Conservation (phyloP, 2,113 vertebrate species). For the Muntiacus reevesi region DNA sequence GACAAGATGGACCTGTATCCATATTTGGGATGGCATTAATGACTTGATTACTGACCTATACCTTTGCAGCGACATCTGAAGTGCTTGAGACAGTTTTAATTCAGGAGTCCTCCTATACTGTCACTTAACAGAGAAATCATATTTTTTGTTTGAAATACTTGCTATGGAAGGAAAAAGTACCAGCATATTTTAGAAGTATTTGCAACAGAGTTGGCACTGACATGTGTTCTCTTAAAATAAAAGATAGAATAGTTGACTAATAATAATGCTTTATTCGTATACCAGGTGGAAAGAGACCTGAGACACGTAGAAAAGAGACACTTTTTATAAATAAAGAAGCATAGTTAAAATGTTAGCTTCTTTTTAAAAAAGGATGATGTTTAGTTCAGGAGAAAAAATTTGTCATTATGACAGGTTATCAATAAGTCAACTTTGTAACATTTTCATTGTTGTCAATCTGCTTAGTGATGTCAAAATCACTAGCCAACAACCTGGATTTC, state of each 20-base stretch:
- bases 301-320: not conserved
- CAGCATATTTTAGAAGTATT: not conserved
- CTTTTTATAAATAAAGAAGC: slow-evolving; percentile 25
- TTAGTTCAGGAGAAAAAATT: slow-evolving; percentile 31
- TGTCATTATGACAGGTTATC: not conserved
- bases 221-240: not conserved
- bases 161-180: not conserved
- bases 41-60: not conserved
- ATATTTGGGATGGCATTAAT: not conserved
- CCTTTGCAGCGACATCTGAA: not conserved
- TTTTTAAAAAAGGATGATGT: not conserved
- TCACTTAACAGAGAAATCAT: not conserved
- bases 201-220: not conserved
- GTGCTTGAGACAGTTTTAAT: not conserved
- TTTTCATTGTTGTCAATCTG: slow-evolving; percentile 7
- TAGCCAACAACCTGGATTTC: not conserved
- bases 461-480: not conserved
- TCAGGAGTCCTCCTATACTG: not conserved
- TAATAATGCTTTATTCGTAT: slow-evolving; percentile 15
- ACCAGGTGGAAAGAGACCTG: slow-evolving; percentile 1
- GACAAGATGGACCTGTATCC: not conserved
- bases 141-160: not conserved
- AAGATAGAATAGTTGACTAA: slow-evolving; percentile 21
- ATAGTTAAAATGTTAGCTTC: not conserved
- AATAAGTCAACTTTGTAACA: not conserved